Percentiles rank a stretch among this genome's conserved stretches.
Conservation (phyloP, 2,797 vertebrate species). For the Onychomys arenicola region DNA sequence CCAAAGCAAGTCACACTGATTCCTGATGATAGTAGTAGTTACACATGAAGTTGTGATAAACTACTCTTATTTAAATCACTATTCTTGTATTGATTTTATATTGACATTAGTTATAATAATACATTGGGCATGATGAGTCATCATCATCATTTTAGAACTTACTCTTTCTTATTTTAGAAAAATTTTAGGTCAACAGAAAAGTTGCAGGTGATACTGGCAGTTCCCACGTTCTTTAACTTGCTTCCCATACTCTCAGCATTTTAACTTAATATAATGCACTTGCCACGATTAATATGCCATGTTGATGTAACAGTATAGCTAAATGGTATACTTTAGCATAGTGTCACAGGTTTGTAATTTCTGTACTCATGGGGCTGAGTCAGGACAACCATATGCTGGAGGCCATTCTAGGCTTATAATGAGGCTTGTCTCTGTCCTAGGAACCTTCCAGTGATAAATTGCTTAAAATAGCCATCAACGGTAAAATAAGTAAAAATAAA, state of each 20-base stretch:
- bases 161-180: not conserved
- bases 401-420: not conserved
- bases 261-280: not conserved
- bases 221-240: too few species aligned
- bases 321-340: not conserved
- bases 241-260: not conserved
- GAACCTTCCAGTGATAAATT: not conserved
- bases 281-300: not conserved
- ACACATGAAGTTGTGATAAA: not conserved
- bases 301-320: not conserved
- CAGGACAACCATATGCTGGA: not conserved
- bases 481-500: not conserved
- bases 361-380: fast-evolving
- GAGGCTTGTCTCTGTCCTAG: not conserved
- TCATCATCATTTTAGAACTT: not conserved
- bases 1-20: not conserved
- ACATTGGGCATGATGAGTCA: not conserved
- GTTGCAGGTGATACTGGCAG: not conserved
- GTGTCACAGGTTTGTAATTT: too few species aligned
- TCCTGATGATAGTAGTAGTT: not conserved
- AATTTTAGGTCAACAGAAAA: not conserved
- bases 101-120: not conserved
- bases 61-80: not conserved
- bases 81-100: not conserved
- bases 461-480: not conserved